Conservation (phyloP, 2,888 invertebrate species). For the Ectemnius lituratus region DNA sequence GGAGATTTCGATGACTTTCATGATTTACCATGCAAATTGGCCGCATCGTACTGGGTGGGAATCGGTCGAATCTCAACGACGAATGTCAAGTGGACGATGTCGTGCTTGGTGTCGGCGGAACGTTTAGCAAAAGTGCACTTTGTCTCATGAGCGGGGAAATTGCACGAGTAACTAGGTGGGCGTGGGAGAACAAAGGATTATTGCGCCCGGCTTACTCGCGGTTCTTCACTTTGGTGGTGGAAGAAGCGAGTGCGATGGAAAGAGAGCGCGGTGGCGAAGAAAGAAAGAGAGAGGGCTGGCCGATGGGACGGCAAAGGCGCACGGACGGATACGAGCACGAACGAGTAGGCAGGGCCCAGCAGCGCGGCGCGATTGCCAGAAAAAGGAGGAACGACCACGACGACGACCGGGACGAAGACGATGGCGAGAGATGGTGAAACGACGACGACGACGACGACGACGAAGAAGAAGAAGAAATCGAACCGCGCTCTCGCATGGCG, state of each 20-base stretch:
- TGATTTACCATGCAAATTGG: neutral
- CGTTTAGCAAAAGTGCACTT: neutral
- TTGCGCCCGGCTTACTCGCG: conserved; percentile 50
- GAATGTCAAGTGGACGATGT: neutral
- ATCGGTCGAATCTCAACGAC: neutral
- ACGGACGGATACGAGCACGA: neutral
- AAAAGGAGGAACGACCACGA: conserved; percentile 41
- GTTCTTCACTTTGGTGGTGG: conserved; percentile 26
- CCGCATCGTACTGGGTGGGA: neutral
- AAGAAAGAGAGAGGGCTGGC: conserved; percentile 22
- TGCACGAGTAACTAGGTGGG: conserved; percentile 40
- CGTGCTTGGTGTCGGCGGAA: neutral
- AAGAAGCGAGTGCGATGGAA: neutral
- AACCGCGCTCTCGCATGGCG: conserved; percentile 55
- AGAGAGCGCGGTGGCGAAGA: conserved; percentile 38
- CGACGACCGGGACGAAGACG: conserved; percentile 52
- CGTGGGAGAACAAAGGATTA: conserved; percentile 56
- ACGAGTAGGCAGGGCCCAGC: neutral
- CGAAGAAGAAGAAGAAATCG: conserved; percentile 59
- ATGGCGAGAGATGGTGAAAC: neutral
- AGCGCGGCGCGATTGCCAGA: conserved; percentile 28
- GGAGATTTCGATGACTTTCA: neutral
- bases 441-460: conserved; percentile 31
- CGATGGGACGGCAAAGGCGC: neutral
- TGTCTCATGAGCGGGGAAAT: conserved; percentile 1